Evolutionary conservation across 2,888 invertebrate genomes (phyloP), one percentile per base, ranked within the genome.

Genomic region (Lysandra coridon): DNA sequence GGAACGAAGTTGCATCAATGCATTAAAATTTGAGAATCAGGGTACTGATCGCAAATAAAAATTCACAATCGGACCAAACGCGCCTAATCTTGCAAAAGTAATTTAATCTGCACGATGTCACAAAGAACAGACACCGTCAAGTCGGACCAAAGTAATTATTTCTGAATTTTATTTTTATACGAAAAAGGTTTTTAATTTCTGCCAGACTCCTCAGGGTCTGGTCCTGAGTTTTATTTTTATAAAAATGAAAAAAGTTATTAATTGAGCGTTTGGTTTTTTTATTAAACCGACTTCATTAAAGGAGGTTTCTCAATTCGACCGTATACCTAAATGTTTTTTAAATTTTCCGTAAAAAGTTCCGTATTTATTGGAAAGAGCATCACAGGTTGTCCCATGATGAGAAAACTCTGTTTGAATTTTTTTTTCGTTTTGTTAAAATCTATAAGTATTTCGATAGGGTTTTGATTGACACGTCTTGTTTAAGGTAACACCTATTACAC

Each of bases 31-130:
- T 4, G 17, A 57, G 3, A 57, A 57, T 57, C 57, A 57, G 57
- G 57, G 17, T 57, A 75, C 74, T 44, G 33, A 75, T 75, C 75
- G 62, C 30, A 60, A 57, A 57, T 57, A 57, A 79, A 79, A 62
- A 37, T 73, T 57, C 73, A 57, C 37, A 40, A 40, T 74, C 60
- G 53, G 30, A 78, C 33, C 30, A 57, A 78, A 73, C 49, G 53
- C 23, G 53, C 53, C 73, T 73, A 78, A 76, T 76, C 76, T 76
- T 53, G 33, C 30, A 76, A 74, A 76, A 76, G 57, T 76, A 14
- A 76, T 76, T 76, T 76, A 57, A 76, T 76, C 57, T 17, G 53
- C 33, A n/a, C 17, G 76, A 76, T 76, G 76, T 76, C 33, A 57
- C 53, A 53, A 37, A 76, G 30, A 53, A 76, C 30, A 30, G 30